Conservation (phyloP, 2,888 invertebrate species). For the Bembecia ichneumoniformis region DNA sequence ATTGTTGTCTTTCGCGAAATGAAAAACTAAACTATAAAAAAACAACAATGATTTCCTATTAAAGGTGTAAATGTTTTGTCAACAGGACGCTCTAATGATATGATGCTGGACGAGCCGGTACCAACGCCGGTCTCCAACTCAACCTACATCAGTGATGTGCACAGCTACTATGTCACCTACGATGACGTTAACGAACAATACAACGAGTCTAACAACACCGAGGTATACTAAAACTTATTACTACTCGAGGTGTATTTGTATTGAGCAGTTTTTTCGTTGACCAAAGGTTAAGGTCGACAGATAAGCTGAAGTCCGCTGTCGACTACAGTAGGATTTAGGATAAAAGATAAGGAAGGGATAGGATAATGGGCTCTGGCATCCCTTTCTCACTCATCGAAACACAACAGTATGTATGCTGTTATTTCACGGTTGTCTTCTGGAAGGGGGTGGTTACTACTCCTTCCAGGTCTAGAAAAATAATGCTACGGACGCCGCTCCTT, state of each 20-base stretch:
- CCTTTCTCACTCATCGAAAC: too few species aligned
- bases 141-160: slow-evolving; percentile 21
- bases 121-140: slow-evolving; percentile 40
- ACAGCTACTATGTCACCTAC: slow-evolving; percentile 38
- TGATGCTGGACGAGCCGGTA: slow-evolving; percentile 45
- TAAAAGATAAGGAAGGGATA: too few species aligned
- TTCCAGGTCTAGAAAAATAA: too few species aligned
- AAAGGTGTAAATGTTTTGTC: slow-evolving; percentile 8
- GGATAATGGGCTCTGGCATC: too few species aligned
- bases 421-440: not conserved
- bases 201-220: slow-evolving; percentile 37
- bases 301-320: not conserved
- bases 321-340: not conserved
- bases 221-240: slow-evolving; percentile 23
- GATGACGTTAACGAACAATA: slow-evolving; percentile 33
- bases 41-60: not conserved
- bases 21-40: not conserved
- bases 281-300: too few species aligned
- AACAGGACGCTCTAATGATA: slow-evolving; percentile 27
- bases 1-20: too few species aligned
- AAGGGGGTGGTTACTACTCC: too few species aligned
- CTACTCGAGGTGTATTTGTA: too few species aligned
- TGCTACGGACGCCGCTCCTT: too few species aligned
- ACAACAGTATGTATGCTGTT: too few species aligned
- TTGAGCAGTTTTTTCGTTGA: too few species aligned